Base-by-base conservation (phyloP, 2,888 invertebrate species). In the Periphyllus acericola region DNA sequence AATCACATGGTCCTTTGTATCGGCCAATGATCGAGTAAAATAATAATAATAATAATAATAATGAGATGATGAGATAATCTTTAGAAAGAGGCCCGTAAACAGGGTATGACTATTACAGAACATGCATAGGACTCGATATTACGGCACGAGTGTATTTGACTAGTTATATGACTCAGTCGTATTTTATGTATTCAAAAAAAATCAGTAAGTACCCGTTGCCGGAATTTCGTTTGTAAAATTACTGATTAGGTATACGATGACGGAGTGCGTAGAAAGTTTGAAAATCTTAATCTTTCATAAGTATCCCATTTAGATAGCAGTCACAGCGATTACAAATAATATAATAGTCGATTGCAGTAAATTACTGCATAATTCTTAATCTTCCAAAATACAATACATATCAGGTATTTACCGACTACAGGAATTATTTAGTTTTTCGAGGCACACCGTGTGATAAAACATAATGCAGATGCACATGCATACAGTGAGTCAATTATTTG, bases 1-100 rank as follows among this genome's bases (percentile, higher is more conserved):
- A 82, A 46, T 71, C 82, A 32, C 82, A 32, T 82, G 71, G 46
- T 82, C 81, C 68, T 81, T 81, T 40, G 29, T 40, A 40, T 81
- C 36, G 66, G 40, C 46, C 68, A 46, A 71, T 68, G 68, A 81
- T 68, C 68, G 68, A 81, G 29, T 68, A 68, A 68, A 81, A 81
- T 29, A 81, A 46, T 71, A 81, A 66, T 21, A 60, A 60, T 46
- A 46, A 46, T 46, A 9, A 46, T 46, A 81, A 81, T 68, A 81
- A 80, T 21, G 68, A 5, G 68, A 68, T 68, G n/a, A 68, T 68
- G n/a, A n/a, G 4, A 68, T 68, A 68, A 6, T 29, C 32, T 71
- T 71, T 32, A 11, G 29, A 32, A 3, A 32, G 32, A 32, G 71
- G 32, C 71, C 71, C 32, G 29, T 32, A 17, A 32, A 71, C 29